phyloP scores from a whole-genome alignment of 2,113 vertebrate species.

The Oreochromis tanganicae region DNA sequence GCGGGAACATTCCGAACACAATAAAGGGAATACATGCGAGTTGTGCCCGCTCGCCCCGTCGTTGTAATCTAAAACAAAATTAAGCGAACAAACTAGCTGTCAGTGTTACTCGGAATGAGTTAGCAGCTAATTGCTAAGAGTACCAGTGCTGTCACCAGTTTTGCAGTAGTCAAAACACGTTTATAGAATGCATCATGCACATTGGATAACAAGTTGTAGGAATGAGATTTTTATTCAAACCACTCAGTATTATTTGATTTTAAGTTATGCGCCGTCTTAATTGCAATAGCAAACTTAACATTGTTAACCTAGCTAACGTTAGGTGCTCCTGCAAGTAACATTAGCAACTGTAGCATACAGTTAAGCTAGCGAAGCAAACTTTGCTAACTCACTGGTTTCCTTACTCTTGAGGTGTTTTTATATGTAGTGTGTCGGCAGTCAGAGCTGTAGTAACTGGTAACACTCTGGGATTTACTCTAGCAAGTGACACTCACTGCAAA shows the following conservation, averaged over 20 bases:
- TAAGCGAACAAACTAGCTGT: conserved; percentile 32
- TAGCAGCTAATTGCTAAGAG: conserved; percentile 59
- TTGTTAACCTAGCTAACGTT: not conserved
- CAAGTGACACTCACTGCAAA: not conserved
- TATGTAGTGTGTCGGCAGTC: not conserved
- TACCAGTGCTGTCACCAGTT: not conserved
- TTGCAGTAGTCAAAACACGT: not conserved
- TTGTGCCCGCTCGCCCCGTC: not conserved
- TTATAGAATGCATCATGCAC: not conserved
- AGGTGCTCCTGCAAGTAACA: not conserved
- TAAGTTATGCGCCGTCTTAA: not conserved
- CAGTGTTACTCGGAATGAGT: conserved; percentile 53
- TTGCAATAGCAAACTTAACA: not conserved
- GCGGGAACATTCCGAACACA: conserved; percentile 15
- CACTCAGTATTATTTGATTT: not conserved
- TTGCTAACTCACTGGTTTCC: not conserved
- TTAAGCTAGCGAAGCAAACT: conserved; percentile 4
- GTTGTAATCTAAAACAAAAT: not conserved
- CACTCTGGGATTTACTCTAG: not conserved
- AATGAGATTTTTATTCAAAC: not conserved
- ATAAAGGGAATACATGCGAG: not conserved
- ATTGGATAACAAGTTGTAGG: not conserved
- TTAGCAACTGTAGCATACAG: conserved; percentile 1
- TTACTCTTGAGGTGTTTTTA: not conserved
- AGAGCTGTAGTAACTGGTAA: not conserved